Base-by-base conservation (phyloP, 2,113 vertebrate genomes). In the Oncorhynchus kisutch region DNA sequence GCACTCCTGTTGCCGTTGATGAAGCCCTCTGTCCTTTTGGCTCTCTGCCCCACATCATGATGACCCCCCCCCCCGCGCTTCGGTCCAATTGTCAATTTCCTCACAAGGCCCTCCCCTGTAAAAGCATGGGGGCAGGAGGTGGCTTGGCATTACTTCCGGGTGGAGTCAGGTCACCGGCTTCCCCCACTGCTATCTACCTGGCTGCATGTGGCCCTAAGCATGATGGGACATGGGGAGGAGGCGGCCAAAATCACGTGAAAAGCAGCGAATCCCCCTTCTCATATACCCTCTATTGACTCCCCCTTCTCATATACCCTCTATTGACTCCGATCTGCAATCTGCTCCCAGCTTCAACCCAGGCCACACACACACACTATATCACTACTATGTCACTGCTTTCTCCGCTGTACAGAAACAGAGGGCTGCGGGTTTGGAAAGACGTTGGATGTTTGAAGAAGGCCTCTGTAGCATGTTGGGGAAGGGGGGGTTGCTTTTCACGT, bases 121-220 rank as follows among this genome's bases (percentile, higher is more conserved):
- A 69, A 69, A 69, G 34, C 67, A 69, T 69, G 39, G 9, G 20
- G n/a, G 45, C 20, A 49, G 45, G 51, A 54, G 4, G 16, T 54
- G 51, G n/a, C 45, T n/a, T 70, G 68, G 22, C 22, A 0, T 22
- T 54, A 54, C 65, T 34, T 68, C 29, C 18, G 8, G 66, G 67
- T 39, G 8, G n/a, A 22, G 59, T 39, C 9, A 67, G n/a, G 25
- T 29, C 24, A 25, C 12, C 5, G 4, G 12, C 65, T 12, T 1
- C 62, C 25, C 29, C 14, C 25, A 22, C 27, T 67, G 65, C 27
- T 18, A 29, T 0, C 65, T 67, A 29, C 39, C 64, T 59, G n/a
- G 22, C 67, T 78, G 72, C 69, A 78, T 68, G 18, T 39, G 8
- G 31, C 16, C 29, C 67, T n/a, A 34, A 68, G 67, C 67, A 11